These are phyloP conservation scores for Tragelaphus scriptus DNA, from an alignment of 2,113 vertebrate genomes.

Conservation along the genomic window DNA sequence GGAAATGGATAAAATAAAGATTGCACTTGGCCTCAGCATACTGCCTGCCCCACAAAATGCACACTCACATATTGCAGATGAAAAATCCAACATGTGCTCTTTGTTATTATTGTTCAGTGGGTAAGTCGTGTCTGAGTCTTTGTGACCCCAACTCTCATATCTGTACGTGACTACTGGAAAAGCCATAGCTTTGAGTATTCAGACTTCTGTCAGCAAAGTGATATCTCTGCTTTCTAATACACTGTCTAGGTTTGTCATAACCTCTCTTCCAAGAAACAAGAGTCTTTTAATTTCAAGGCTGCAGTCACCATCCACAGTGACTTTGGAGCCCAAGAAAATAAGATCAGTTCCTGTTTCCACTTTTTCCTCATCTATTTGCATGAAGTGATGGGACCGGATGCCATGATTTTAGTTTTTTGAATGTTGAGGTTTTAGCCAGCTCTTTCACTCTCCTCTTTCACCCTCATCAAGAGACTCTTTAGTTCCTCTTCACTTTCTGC, in stretches of 20 bases:
- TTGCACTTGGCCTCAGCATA: background rate
- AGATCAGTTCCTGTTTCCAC: background rate
- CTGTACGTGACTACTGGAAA: background rate
- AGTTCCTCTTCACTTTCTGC: background rate
- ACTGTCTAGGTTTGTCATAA: background rate
- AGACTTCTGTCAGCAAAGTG: background rate
- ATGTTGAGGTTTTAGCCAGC: background rate
- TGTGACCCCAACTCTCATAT: background rate
- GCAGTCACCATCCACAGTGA: background rate
- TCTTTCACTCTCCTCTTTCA: background rate
- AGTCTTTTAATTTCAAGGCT: background rate
- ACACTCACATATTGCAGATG: background rate
- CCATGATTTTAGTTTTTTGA: background rate
- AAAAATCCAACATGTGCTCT: background rate
- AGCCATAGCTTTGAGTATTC: background rate
- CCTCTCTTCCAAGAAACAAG: background rate
- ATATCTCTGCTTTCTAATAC: background rate
- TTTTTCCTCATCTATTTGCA: background rate
- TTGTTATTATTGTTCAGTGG: background rate
- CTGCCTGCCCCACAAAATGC: background rate
- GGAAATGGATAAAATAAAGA: background rate
- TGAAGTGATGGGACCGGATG: background rate
- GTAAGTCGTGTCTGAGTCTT: background rate
- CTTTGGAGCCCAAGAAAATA: background rate
- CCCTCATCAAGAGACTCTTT: background rate